Evolutionary conservation across 2,888 invertebrate genomes (phyloP), one percentile per base, ranked within the genome.

Genomic region (Ormyrus labotus): DNA sequence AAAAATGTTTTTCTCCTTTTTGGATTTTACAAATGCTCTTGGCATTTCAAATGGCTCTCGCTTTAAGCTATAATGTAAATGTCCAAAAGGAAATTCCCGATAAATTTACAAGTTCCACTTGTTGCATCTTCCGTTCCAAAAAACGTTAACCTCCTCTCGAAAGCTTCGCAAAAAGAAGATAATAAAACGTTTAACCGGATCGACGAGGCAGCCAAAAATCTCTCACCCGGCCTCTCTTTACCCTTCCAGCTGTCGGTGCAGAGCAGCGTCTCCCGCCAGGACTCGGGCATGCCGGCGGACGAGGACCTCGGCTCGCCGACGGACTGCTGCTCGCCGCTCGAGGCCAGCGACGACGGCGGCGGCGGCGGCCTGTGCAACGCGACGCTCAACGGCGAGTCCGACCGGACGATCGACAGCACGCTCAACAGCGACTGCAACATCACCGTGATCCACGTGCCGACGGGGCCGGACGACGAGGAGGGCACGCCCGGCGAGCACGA

Each of bases 401-500:
- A 78, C 53, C 48, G 73, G 13, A 78, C 81, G 51, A 45, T 72
- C 61, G 51, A 74, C 51, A 34, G 19, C 19, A 19, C 65, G 51
- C 11, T 69, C 82, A 87, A 88, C 84, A 88, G 88, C 81, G 90
- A 89, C 7, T 89, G 89, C 81, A 89, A 88, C 80, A 84, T 90
- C 64, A 90, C 89, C 11, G 89, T 90, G 8, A 89, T 90, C 72
- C 90, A 90, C 81, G 87, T 89, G 13, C 82, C 84, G 50, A 81
- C 81, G 6, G 5, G 6, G 65, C 70, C 10, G 74, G 67, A 69
- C 1, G 69, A 65, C 13, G 85, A 85, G 9, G 80, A 77, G 10
- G 78, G 45, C 47, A 74, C 63, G 48, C 74, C 78, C 1, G 72
- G 45, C 72, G 76, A 81, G 13, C 58, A 19, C 51, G 81, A 80